Evolutionary conservation across 2,113 vertebrate species (phyloP).

Genomic region (Plecotus auritus): DNA sequence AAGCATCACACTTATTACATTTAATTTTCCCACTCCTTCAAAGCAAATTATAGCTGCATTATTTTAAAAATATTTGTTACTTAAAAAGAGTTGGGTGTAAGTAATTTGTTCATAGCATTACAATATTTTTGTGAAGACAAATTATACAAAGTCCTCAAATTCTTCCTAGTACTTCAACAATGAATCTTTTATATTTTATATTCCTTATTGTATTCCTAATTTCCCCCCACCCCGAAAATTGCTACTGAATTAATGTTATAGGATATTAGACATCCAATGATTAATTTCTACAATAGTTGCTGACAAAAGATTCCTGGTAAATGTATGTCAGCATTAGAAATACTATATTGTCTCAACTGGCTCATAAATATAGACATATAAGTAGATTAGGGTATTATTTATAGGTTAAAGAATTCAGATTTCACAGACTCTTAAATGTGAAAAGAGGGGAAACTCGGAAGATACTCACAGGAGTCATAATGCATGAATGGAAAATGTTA

Average conservation of each 20-base stretch:
- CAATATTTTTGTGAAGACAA: slow-evolving; percentile 28
- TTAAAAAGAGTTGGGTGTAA: slow-evolving; percentile 32
- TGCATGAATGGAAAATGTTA: not conserved
- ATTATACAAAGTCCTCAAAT: not conserved
- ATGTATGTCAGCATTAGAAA: not conserved
- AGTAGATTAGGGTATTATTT: not conserved
- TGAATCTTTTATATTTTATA: not conserved
- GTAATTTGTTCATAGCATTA: slow-evolving; percentile 11
- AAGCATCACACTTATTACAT: slow-evolving; percentile 43
- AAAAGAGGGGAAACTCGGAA: not conserved
- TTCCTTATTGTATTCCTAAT: not conserved
- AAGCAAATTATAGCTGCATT: slow-evolving; percentile 52
- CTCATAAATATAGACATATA: not conserved
- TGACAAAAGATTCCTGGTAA: not conserved
- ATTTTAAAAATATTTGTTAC: slow-evolving; percentile 33
- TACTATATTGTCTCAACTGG: not conserved
- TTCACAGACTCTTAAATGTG: not conserved
- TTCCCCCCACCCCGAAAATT: not conserved
- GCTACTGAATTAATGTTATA: not conserved
- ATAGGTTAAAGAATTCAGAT: not conserved
- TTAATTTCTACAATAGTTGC: not conserved
- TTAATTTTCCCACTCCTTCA: slow-evolving; percentile 62
- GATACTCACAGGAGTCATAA: not conserved
- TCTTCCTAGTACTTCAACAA: not conserved
- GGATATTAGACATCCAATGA: not conserved